phyloP scores from a whole-genome alignment of 2,113 vertebrate species.

The Microtus ochrogaster region DNA sequence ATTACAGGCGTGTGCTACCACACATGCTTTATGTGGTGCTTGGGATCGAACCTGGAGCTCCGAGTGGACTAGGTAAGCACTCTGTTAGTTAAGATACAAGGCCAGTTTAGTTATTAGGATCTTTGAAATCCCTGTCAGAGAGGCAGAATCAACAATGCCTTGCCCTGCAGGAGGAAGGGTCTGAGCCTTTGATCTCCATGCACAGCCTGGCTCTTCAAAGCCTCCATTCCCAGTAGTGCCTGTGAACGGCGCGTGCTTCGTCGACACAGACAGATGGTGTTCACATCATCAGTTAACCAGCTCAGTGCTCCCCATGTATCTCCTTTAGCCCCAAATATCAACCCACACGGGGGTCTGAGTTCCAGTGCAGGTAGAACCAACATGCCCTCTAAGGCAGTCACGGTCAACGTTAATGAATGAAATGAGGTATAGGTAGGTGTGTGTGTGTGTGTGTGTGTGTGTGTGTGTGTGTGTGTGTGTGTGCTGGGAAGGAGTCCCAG shows the following conservation, averaged over 20 bases:
- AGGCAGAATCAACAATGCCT: neutral
- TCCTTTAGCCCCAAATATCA: accelerated
- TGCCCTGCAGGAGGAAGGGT: neutral
- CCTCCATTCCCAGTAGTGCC: no score
- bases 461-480: neutral
- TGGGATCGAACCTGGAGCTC: neutral
- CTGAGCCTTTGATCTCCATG: neutral
- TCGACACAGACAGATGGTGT: neutral
- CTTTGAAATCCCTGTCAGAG: neutral
- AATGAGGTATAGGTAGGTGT: neutral
- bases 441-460: neutral
- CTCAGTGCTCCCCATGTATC: neutral
- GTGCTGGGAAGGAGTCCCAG: neutral
- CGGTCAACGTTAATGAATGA: neutral
- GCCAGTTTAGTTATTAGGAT: accelerated
- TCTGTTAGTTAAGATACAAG: neutral
- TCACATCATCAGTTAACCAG: neutral
- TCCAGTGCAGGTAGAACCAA: neutral
- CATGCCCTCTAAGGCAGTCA: neutral
- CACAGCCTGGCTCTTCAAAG: neutral
- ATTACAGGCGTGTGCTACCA: neutral
- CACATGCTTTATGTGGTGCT: neutral
- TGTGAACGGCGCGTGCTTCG: neutral
- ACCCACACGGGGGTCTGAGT: neutral
- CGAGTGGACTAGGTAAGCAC: neutral